A percentile compares a stretch with the other conserved stretches of the same genome.
Evolutionary conservation across 1,140 invertebrate genomes (phyloP).

Genomic region (Coelopa frigida): DNA sequence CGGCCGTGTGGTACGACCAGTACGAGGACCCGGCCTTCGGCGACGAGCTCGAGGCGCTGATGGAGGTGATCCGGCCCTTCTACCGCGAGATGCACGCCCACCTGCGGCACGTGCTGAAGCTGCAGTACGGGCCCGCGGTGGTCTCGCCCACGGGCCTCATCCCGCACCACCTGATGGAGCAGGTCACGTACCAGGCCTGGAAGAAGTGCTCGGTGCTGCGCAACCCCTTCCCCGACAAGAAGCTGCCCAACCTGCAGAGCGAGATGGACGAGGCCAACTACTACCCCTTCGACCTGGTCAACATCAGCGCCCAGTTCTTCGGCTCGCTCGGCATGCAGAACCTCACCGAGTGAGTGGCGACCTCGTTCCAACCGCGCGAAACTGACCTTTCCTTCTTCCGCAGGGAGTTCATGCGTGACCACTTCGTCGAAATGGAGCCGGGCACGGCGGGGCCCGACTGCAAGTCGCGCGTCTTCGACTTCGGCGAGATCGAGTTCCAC

Average conservation of each 20-base stretch:
- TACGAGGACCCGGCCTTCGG: constrained; percentile 49
- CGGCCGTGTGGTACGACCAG: constrained; percentile 44
- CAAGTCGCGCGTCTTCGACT: constrained; percentile 17
- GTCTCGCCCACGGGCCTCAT: constrained; percentile 65
- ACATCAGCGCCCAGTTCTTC: constrained; percentile 74
- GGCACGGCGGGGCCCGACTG: constrained; percentile 16
- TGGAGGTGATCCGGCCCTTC: constrained; percentile 64
- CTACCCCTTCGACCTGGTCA: constrained; percentile 63
- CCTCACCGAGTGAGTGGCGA: constrained; percentile 11
- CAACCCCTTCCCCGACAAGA: constrained; percentile 13
- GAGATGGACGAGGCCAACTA: constrained; percentile 47
- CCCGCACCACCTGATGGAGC: constrained; percentile 72
- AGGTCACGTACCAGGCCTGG: constrained; percentile 18
- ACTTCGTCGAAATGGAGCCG: constrained; percentile 15
- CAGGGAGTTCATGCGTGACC: constrained; percentile 13
- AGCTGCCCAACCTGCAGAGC: constrained; percentile 16
- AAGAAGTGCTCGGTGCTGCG: constrained; percentile 16
- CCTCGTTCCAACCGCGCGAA: not conserved
- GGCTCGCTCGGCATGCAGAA: constrained; percentile 23
- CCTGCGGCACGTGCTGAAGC: constrained; percentile 61
- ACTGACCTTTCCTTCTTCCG: not conserved
- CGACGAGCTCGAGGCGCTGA: constrained; percentile 45
- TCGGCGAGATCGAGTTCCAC: constrained; percentile 14
- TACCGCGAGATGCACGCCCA: constrained; percentile 82
- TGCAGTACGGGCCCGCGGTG: constrained; percentile 61